Conservation (phyloP, 2,113 vertebrate species). For the Muntiacus reevesi region DNA sequence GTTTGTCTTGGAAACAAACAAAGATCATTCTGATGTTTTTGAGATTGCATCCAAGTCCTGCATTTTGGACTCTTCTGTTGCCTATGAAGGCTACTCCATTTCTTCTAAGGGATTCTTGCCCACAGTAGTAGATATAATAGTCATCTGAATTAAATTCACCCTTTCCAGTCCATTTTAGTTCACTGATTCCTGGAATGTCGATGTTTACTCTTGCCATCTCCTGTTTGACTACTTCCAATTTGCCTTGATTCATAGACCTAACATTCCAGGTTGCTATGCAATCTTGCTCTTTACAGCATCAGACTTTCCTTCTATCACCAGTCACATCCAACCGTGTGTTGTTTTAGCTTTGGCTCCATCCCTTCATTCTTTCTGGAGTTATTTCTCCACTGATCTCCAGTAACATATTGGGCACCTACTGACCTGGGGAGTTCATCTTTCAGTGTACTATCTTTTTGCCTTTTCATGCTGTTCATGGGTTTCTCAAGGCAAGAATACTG, state of each 20-base stretch:
- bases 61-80: background rate
- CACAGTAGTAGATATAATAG: background rate
- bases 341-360: background rate
- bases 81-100: background rate
- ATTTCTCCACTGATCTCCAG: background rate
- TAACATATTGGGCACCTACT: background rate
- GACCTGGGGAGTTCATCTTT: background rate
- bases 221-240: background rate
- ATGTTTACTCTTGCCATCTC: background rate
- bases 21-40: background rate
- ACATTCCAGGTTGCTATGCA: background rate
- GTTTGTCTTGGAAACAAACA: background rate
- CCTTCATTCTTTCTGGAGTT: background rate
- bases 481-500: background rate
- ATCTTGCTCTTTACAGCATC: background rate
- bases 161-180: background rate
- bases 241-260: background rate
- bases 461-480: background rate
- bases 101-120: background rate
- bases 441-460: background rate
- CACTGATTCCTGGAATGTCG: accelerated
- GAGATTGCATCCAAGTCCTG: background rate
- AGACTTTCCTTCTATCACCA: background rate
- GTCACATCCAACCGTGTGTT: background rate
- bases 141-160: background rate